These are phyloP conservation scores for Drosophila melanica DNA, from an alignment of 1,140 invertebrate genomes.

Conservation along the genomic window DNA sequence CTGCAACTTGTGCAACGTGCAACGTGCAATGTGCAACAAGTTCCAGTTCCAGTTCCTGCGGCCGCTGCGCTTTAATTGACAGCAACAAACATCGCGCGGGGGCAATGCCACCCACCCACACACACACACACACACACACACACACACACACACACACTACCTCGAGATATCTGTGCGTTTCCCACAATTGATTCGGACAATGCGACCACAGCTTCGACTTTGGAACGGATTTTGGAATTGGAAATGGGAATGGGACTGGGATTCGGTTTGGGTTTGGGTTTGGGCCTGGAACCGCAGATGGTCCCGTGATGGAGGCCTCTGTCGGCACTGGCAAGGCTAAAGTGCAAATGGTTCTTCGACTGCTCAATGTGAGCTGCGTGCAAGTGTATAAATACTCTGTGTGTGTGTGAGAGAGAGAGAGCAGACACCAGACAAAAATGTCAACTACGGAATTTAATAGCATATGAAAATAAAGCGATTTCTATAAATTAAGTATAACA, in stretches of 20 bases:
- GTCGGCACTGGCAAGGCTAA: constrained; percentile 37
- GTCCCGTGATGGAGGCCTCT: constrained; percentile 7
- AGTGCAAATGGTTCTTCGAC: constrained; percentile 66
- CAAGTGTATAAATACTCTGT: constrained; percentile 3
- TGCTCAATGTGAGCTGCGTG: constrained; percentile 28
- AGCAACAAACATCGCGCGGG: constrained; percentile 72
- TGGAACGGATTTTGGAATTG: not conserved
- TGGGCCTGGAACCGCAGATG: constrained; percentile 6
- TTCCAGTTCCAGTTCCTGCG: constrained; percentile 70
- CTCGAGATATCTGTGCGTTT: constrained; percentile 70
- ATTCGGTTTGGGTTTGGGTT: not conserved
- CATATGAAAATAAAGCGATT: not conserved
- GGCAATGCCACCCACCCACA: constrained; percentile 70
- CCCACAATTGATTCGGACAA: constrained; percentile 81
- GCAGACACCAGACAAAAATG: constrained; percentile 21
- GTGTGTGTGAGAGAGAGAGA: not conserved
- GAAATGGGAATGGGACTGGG: not conserved
- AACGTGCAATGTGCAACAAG: constrained; percentile 62
- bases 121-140: constrained; percentile 20
- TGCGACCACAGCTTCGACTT: constrained; percentile 56
- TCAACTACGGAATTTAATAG: not conserved
- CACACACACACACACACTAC: constrained; percentile 32
- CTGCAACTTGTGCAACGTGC: constrained; percentile 59
- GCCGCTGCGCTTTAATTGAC: constrained; percentile 72
- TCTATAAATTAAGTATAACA: too few relatives aligned